Conservation (phyloP, 2,888 invertebrate genomes). For the Nezara viridula region DNA sequence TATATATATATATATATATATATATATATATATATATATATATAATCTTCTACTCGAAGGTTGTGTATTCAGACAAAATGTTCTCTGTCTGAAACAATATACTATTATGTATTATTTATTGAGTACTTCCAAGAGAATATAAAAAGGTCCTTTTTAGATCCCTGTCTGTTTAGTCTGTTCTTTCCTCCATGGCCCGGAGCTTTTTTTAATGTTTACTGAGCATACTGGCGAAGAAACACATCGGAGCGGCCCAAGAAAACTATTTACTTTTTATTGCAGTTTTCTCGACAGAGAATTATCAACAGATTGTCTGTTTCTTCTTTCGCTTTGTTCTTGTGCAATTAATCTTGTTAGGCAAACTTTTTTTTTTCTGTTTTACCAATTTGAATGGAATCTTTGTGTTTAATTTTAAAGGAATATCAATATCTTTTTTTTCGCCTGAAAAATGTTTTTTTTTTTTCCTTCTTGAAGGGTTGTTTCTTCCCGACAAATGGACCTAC, state of each 20-base stretch:
- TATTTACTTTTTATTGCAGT: background rate
- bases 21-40: no score
- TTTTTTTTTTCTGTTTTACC: background rate
- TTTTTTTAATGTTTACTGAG: constrained; percentile 3
- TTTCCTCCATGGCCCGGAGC: background rate
- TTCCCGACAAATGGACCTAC: constrained; percentile 20
- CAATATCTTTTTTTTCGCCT: background rate
- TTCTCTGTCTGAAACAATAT: background rate
- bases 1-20: no score
- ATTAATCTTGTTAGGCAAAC: background rate
- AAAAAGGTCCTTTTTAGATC: background rate
- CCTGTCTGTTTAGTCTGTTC: background rate
- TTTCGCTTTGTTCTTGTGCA: background rate
- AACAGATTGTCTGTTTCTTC: background rate
- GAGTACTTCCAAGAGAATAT: background rate
- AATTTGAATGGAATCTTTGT: constrained; percentile 3
- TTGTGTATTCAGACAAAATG: background rate
- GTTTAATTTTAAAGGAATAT: constrained; percentile 3
- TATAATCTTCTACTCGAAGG: background rate
- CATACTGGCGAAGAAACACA: background rate
- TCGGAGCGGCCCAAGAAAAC: background rate
- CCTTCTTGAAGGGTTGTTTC: background rate
- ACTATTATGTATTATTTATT: background rate
- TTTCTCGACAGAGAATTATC: background rate
- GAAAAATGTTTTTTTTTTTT: constrained; percentile 2